Base-by-base conservation (phyloP, 1,140 invertebrate genomes). In the Varroa destructor region DNA sequence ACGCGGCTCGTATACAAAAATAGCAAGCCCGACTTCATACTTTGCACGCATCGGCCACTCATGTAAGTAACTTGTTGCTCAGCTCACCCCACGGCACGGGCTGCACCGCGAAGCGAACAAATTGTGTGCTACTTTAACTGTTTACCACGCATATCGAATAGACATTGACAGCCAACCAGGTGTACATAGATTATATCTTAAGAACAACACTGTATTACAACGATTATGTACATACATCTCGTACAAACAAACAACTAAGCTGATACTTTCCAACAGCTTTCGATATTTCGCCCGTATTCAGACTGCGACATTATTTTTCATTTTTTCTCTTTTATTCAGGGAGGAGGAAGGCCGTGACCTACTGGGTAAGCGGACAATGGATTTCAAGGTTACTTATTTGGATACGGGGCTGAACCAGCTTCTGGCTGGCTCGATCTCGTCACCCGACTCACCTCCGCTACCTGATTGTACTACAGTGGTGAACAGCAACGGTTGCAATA, bases 21-120 rank as follows among this genome's bases (percentile, higher is more conserved):
- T 81, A 97, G 93, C 74, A 99, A 98, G 81, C 93, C 95, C 1
- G 95, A 99, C 79, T 97, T 96, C 80, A 93, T 99, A 73, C 94
- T 97, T 73, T 94, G 91, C 79, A 98, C 93, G 51, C 96, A 99
- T 82, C 85, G 93, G 74, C 93, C 95, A 67, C 85, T 98, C 4
- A 97, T 97, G 95, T 94, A 83, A 87, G 88, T 83, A 43, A 51
- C 42, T 25, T 25, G 43, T 72, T 56, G 10, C 54, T 40, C 6
- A 6, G 54, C 25, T 51, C 46, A 51, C 4, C 25, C 46, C 46
- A 51, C 46, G 46, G 46, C 3, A 8, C 25, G 25, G 25, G 25
- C 25, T 25, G 25, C 25, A 25, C 25, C 25, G 25, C 25, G 25
- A 25, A 25, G 25, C 25, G 25, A 25, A 25, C 25, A 25, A 25